A percentile compares a stretch with the other conserved stretches of the same genome.
These are phyloP conservation scores for Lucilia cuprina DNA, from an alignment of 1,140 invertebrate genomes.

Conservation along the genomic window DNA sequence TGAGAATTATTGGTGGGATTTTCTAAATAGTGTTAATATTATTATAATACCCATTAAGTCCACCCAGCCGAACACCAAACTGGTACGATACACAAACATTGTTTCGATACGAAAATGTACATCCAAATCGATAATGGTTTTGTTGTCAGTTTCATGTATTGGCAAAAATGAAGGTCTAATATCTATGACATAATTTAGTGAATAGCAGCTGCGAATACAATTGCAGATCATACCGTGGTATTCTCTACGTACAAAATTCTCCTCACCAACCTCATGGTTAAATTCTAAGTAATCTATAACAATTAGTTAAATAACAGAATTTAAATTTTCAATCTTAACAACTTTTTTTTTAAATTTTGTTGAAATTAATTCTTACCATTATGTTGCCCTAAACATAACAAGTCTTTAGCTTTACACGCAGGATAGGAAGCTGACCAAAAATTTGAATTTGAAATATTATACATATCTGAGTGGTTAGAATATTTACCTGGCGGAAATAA, in stretches of 20 bases:
- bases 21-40: too few relatives aligned
- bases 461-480: too few relatives aligned
- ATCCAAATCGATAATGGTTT: conserved; percentile 55
- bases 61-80: conserved; percentile 58
- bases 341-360: too few relatives aligned
- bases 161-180: conserved; percentile 55
- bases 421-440: not conserved
- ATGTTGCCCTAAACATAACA: conserved; percentile 51
- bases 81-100: conserved; percentile 57
- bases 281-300: conserved; percentile 45
- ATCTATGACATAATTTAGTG: conserved; percentile 56
- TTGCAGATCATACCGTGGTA: conserved; percentile 55
- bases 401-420: conserved; percentile 50
- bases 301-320: not conserved
- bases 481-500: conserved; percentile 57
- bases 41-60: conserved; percentile 56
- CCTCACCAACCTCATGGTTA: conserved; percentile 49
- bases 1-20: too few relatives aligned
- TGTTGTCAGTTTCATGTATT: conserved; percentile 47
- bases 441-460: too few relatives aligned
- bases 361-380: too few relatives aligned
- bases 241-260: conserved; percentile 49
- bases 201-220: conserved; percentile 58
- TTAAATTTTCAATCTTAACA: not conserved
- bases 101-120: conserved; percentile 56